Evolutionary conservation across 2,797 vertebrate genomes (phyloP).

Genomic region (Scolopax bukidnonensis): DNA sequence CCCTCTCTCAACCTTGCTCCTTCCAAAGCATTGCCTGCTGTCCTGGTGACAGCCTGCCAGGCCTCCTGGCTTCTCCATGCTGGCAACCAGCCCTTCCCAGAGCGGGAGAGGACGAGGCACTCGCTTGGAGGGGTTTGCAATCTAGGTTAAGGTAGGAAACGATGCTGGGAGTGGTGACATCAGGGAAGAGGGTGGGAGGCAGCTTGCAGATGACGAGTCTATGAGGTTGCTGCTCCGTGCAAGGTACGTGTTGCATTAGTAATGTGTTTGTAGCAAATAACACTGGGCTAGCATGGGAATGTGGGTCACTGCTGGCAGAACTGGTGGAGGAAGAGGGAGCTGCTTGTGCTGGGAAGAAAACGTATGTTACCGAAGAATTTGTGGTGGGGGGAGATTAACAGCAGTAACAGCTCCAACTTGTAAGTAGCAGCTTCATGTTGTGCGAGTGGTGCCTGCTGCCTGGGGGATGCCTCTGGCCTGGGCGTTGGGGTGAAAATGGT

Average conservation of each 20-base stretch:
- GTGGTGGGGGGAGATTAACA: background rate
- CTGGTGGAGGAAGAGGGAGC: background rate
- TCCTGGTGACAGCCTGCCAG: background rate
- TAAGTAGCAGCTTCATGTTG: background rate
- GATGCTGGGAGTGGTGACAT: conserved; percentile 27
- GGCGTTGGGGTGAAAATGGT: background rate
- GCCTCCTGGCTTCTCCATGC: background rate
- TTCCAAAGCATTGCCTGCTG: rapidly evolving
- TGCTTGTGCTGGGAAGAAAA: conserved; percentile 30
- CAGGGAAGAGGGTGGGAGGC: conserved; percentile 44
- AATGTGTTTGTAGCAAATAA: conserved; percentile 62
- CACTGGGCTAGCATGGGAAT: conserved; percentile 57
- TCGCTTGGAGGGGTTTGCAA: conserved; percentile 20
- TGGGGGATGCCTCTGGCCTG: background rate
- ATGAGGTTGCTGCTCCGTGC: conserved; percentile 40
- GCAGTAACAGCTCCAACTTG: background rate
- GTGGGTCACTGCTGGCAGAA: conserved; percentile 61
- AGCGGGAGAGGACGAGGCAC: background rate
- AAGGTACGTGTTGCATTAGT: conserved; percentile 46
- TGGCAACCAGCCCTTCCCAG: background rate
- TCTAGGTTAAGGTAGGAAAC: conserved; percentile 50
- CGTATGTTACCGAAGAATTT: background rate
- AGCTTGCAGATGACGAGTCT: conserved; percentile 18
- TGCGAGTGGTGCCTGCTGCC: background rate
- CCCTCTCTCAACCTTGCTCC: background rate